A percentile compares a stretch with the other conserved stretches of the same genome.
These are phyloP conservation scores for Mus pahari DNA, from an alignment of 2,113 vertebrate species.

Conservation along the genomic window DNA sequence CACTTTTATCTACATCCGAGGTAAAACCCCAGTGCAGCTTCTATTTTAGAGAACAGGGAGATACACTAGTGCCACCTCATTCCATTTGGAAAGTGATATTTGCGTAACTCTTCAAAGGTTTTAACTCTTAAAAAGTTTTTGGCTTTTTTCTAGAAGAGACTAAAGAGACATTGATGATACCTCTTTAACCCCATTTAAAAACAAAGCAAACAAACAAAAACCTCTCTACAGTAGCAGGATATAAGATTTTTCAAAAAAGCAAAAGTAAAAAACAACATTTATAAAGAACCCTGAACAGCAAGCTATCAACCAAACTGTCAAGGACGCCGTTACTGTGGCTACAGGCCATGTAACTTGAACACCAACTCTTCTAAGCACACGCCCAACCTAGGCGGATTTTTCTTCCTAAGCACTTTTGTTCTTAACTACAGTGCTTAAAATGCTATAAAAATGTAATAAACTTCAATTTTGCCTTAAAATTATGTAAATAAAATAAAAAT, in stretches of 20 bases:
- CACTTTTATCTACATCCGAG: conserved; percentile 49
- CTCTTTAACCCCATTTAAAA: not conserved
- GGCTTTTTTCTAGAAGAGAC: conserved; percentile 44
- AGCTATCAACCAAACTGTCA: conserved; percentile 11
- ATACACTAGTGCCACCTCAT: conserved; percentile 13
- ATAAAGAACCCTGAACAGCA: conserved; percentile 3
- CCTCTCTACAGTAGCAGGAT: not conserved
- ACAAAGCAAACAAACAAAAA: not conserved
- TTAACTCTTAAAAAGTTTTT: not conserved
- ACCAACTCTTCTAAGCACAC: not conserved
- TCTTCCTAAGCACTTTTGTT: not conserved
- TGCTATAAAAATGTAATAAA: not conserved
- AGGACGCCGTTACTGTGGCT: not conserved
- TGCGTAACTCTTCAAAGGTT: not conserved
- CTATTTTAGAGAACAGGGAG: conserved; percentile 22
- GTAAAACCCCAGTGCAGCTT: conserved; percentile 46
- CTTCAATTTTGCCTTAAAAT: not conserved
- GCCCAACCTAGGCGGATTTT: not conserved
- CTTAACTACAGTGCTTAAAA: not conserved
- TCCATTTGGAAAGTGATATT: conserved; percentile 29
- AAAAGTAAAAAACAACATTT: not conserved
- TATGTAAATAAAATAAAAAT: not conserved
- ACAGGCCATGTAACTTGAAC: not conserved
- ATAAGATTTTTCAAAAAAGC: conserved; percentile 31
- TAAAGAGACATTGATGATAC: not conserved